Conservation (phyloP, 1,140 invertebrate genomes). For the Halesus radiatus region DNA sequence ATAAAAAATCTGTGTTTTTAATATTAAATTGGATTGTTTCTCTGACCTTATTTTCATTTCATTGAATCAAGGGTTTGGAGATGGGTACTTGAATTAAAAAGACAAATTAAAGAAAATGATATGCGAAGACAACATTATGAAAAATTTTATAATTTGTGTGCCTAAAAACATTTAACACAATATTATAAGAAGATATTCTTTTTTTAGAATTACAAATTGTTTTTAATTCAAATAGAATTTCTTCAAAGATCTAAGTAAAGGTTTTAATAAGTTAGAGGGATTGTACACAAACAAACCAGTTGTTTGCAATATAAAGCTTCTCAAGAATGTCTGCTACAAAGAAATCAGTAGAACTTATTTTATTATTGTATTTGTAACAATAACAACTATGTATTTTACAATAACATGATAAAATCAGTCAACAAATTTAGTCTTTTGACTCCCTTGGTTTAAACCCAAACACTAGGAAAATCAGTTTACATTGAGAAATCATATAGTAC, state of each 20-base stretch:
- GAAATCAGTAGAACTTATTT: slow-evolving; percentile 16
- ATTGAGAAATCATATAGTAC: not conserved
- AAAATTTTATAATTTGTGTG: too few relatives aligned
- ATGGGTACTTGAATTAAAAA: too few relatives aligned
- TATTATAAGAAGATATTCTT: not conserved
- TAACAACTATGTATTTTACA: slow-evolving; percentile 6
- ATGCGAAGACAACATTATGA: too few relatives aligned
- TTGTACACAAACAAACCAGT: not conserved
- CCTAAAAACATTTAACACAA: too few relatives aligned
- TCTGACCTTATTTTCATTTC: too few relatives aligned
- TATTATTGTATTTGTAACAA: slow-evolving; percentile 25
- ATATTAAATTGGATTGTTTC: too few relatives aligned
- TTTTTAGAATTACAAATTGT: not conserved
- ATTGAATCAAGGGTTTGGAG: too few relatives aligned
- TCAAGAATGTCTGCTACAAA: not conserved
- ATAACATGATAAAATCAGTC: slow-evolving; percentile 31
- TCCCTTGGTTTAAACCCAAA: slow-evolving; percentile 30
- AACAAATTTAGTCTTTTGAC: slow-evolving; percentile 38
- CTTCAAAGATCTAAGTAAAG: too few relatives aligned
- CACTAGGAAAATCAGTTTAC: slow-evolving; percentile 24
- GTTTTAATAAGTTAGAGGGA: too few relatives aligned
- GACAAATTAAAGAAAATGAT: too few relatives aligned
- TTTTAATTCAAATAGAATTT: not conserved
- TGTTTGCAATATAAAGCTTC: not conserved
- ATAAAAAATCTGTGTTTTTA: too few relatives aligned